Evolutionary conservation across 2,797 vertebrate genomes (phyloP).

Genomic region (Paguma larvata): DNA sequence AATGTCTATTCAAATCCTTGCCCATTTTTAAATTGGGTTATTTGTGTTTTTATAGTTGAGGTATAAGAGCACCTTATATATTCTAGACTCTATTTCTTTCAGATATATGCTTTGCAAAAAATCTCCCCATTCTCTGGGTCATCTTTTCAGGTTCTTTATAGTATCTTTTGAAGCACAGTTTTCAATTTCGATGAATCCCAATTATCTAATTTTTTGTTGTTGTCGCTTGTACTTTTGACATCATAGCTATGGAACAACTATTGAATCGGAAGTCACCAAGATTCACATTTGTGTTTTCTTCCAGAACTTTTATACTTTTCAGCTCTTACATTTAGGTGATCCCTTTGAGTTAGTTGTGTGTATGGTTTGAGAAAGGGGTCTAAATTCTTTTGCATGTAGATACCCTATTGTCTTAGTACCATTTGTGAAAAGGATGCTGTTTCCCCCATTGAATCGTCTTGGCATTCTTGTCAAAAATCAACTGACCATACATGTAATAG

Average conservation of each 20-base stretch:
- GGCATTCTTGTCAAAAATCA: background rate
- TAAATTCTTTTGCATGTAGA: background rate
- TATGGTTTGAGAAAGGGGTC: background rate
- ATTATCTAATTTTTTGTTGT: slow-evolving; percentile 13
- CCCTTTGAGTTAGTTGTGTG: background rate
- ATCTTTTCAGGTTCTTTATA: background rate
- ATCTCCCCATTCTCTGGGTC: background rate
- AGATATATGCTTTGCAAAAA: background rate
- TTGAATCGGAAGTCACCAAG: background rate
- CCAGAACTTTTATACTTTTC: slow-evolving; percentile 17
- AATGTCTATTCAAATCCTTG: background rate
- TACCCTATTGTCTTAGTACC: background rate
- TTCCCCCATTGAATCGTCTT: background rate
- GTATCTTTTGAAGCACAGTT: background rate
- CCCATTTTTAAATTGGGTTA: background rate
- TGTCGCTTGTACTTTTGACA: background rate
- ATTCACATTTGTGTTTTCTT: slow-evolving; percentile 15
- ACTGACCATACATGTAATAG: background rate
- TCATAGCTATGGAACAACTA: background rate
- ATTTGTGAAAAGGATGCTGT: background rate
- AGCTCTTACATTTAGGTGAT: background rate
- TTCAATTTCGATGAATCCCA: background rate
- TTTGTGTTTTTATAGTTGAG: background rate
- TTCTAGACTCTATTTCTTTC: background rate
- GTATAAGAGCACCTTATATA: background rate